Conservation (phyloP, 2,797 vertebrate species). For the Ctenopoma multispine region DNA sequence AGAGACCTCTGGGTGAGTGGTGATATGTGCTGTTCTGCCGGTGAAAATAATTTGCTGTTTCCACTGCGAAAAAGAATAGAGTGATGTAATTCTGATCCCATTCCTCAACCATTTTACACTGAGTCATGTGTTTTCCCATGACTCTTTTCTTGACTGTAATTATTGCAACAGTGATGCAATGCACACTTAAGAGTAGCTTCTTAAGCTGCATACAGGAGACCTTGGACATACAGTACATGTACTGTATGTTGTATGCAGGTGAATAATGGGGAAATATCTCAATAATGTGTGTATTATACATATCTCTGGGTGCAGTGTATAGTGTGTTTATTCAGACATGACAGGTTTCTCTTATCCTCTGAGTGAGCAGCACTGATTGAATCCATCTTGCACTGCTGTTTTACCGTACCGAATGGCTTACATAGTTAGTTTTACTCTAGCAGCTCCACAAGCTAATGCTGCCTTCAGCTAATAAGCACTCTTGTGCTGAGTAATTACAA, state of each 20-base stretch:
- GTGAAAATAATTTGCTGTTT: conserved; percentile 62
- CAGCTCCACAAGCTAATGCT: conserved; percentile 6
- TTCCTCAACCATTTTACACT: conserved; percentile 41
- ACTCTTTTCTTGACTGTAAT: conserved; percentile 41
- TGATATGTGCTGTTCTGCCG: conserved; percentile 39
- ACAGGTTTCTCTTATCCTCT: not conserved
- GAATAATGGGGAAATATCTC: not conserved
- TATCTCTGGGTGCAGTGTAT: not conserved
- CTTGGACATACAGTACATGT: not conserved
- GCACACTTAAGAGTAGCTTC: not conserved
- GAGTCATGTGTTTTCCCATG: conserved; percentile 24
- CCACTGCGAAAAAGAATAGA: conserved; percentile 39
- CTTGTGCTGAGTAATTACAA: conserved; percentile 43
- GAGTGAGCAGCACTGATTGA: conserved; percentile 17
- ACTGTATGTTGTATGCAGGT: not conserved
- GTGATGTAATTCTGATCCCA: conserved; percentile 60
- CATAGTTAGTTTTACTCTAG: conserved; percentile 18
- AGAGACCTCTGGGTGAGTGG: conserved; percentile 37
- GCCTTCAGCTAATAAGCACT: conserved; percentile 33
- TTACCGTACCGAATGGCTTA: conserved; percentile 7
- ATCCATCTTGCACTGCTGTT: conserved; percentile 21
- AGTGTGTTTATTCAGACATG: too few relatives aligned
- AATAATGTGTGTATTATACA: not conserved
- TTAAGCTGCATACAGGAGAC: not conserved
- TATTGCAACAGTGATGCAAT: conserved; percentile 49